Conservation (phyloP, 2,888 invertebrate species). For the Rhagonycha fulva region DNA sequence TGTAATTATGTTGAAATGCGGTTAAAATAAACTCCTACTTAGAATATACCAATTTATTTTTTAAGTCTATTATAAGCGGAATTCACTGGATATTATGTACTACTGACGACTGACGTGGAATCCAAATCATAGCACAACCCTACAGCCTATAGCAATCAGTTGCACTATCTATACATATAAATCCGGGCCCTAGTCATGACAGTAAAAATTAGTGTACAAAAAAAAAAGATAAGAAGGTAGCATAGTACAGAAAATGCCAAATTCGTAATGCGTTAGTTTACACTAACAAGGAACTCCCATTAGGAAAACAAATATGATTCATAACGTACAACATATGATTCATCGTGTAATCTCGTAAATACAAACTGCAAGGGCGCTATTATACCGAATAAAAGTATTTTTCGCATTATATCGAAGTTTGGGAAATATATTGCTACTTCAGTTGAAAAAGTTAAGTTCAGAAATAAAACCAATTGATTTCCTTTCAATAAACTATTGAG, state of each 20-base stretch:
- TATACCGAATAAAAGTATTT: not conserved
- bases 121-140: not conserved
- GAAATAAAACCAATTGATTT: not conserved
- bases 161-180: not conserved
- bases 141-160: too few relatives aligned
- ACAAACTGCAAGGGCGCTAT: not conserved
- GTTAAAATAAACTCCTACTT: too few relatives aligned
- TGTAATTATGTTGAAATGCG: too few relatives aligned
- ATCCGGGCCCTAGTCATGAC: not conserved
- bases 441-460: not conserved
- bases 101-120: too few relatives aligned
- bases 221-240: not conserved
- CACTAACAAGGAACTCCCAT: conserved; percentile 9
- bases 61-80: too few relatives aligned
- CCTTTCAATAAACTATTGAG: not conserved
- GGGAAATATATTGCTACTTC: not conserved
- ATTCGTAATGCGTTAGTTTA: not conserved
- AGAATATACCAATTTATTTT: too few relatives aligned
- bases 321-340: not conserved
- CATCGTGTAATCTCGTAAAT: conserved; percentile 3
- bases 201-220: not conserved
- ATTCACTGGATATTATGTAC: too few relatives aligned
- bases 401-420: not conserved
- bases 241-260: not conserved
- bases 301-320: conserved; percentile 10